Evolutionary conservation across 2,888 invertebrate genomes (phyloP), one percentile per base, ranked within the genome.

Genomic region (Hymenopus coronatus): DNA sequence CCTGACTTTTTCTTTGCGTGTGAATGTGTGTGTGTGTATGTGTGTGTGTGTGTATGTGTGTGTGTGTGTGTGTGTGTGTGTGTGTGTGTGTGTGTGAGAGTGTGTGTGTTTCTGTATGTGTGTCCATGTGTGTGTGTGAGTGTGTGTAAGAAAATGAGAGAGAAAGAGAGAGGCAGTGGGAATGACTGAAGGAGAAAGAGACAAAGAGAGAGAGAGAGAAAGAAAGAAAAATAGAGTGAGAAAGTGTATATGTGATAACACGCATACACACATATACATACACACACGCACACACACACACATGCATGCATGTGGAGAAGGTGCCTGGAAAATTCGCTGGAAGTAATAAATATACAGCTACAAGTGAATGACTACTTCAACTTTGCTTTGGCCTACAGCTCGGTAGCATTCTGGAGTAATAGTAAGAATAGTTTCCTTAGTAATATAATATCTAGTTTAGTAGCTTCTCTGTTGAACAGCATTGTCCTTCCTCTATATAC

Each of bases 321-420:
- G 84, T 87, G 82, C 70, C 82, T 87, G 87, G 86, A 86, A 86
- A 86, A 81, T 70, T 70, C 86, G 28, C 86, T 89, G 90, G 89
- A 89, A 89, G 90, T 88, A 89, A 70, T 86, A 87, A 89, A 87
- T 90, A 88, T 89, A 89, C 88, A 90, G 84, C 90, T 90, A 90
- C 84, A 90, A 90, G 90, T 90, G 84, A 88, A 90, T 90, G 89
- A 88, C 87, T 90, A 90, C 90, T 90, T 70, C 54, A 70, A 70
- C 54, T 70, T 70, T 89, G 89, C 90, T 90, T 90, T 89, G 89
- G 90, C 89, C 90, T 90, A 90, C 87, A 90, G 89, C 90, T 90
- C 89, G 88, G 88, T 88, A 90, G 89, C 89, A 88, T 87, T 89
- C 90, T 90, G 90, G 89, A 90, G 88, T 90, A 90, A 89, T 90